Percentiles rank a stretch among this genome's conserved stretches.
Conservation (phyloP, 2,113 vertebrate genomes). For the Choloepus hoffmanni region DNA sequence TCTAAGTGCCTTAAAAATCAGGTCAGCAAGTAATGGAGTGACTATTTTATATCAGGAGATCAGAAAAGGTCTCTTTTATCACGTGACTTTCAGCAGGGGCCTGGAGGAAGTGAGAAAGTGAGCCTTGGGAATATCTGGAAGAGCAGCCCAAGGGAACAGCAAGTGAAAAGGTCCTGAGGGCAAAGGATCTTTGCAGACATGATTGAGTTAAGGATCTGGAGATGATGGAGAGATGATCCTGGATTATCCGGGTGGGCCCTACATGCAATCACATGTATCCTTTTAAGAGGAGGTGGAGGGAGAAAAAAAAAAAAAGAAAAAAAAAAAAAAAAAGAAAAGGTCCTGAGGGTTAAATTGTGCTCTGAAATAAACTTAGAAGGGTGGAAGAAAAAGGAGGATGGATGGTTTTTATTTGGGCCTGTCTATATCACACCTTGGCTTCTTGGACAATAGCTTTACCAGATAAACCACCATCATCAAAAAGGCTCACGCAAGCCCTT, state of each 20-base stretch:
- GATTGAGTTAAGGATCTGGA: too few species aligned
- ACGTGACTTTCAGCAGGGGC: conserved; percentile 30
- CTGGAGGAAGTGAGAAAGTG: conserved; percentile 9
- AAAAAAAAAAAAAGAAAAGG: too few species aligned
- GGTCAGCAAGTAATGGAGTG: conserved; percentile 17
- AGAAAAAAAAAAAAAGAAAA: too few species aligned
- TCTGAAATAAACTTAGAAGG: neutral
- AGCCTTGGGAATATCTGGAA: neutral
- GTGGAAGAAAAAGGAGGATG: neutral
- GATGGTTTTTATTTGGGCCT: neutral
- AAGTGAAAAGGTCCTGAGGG: neutral
- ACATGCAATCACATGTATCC: too few species aligned
- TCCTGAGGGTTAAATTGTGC: neutral
- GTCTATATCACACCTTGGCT: neutral
- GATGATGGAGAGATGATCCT: too few species aligned
- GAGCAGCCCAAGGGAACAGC: neutral
- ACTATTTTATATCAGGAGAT: conserved; percentile 24
- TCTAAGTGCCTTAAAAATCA: neutral
- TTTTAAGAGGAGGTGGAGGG: neutral
- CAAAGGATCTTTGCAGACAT: too few species aligned
- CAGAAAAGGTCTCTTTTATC: conserved; percentile 43
- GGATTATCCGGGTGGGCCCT: too few species aligned
- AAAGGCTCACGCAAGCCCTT: neutral
- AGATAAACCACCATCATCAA: conserved; percentile 45
- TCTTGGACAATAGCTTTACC: conserved; percentile 32